Percentiles rank a stretch among this genome's conserved stretches.
Evolutionary conservation across 2,113 vertebrate genomes (phyloP).

Genomic region (Lathamus discolor): DNA sequence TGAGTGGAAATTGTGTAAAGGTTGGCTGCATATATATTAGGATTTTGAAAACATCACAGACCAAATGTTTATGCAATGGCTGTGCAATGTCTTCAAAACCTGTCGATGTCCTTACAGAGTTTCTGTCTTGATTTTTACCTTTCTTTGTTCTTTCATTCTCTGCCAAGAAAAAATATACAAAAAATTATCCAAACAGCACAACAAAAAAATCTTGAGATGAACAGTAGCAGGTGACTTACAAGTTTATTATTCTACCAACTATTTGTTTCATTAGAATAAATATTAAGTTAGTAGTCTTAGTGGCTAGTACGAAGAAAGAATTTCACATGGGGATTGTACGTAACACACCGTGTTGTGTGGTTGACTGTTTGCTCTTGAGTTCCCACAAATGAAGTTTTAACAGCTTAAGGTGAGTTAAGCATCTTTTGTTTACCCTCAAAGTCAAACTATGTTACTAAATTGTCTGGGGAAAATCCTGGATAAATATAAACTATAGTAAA

Average conservation of each 20-base stretch:
- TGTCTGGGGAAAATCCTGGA: background rate
- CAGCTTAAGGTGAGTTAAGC: background rate
- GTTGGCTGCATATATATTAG: background rate
- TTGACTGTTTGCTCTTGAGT: background rate
- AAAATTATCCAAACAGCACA: background rate
- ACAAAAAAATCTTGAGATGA: background rate
- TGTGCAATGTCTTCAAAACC: background rate
- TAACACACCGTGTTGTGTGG: background rate
- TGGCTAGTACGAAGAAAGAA: background rate
- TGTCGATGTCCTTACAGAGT: background rate
- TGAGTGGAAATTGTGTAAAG: background rate
- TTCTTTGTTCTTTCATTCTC: background rate
- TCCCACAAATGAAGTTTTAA: background rate
- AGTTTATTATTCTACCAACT: background rate
- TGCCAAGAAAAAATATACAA: background rate
- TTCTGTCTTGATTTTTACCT: background rate
- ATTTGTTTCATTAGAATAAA: background rate
- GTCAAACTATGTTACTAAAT: background rate
- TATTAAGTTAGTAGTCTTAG: background rate
- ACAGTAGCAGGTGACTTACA: background rate
- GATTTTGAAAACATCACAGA: background rate
- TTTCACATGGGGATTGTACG: background rate
- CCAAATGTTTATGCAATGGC: background rate
- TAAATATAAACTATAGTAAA: background rate
- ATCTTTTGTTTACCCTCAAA: background rate